phyloP scores from a whole-genome alignment of 1,140 invertebrate genomes.

The Stegodyphus mimosarum region DNA sequence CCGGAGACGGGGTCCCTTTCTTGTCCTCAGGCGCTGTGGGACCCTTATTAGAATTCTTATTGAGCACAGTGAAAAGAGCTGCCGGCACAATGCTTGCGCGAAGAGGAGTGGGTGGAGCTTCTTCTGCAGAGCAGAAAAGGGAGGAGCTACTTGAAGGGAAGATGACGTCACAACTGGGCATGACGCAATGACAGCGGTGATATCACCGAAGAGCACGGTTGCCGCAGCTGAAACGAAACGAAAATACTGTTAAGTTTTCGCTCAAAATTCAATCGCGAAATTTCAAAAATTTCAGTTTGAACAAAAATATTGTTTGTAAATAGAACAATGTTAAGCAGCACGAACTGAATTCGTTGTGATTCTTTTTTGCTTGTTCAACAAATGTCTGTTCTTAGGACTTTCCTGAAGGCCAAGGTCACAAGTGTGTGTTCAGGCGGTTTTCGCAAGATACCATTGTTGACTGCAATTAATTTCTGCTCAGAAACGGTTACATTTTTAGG shows the following conservation, averaged over 20 bases:
- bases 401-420: no score
- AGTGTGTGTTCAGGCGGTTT: no score
- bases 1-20: neutral
- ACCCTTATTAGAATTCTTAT: neutral
- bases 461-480: no score
- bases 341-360: no score
- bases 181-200: neutral
- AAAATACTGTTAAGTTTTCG: neutral
- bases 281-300: no score
- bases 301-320: no score
- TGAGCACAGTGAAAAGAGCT: neutral
- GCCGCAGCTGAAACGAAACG: neutral
- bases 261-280: no score
- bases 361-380: no score
- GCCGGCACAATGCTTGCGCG: neutral
- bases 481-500: no score
- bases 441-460: no score
- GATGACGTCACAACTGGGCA: constrained; percentile 9
- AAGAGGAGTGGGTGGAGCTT: neutral
- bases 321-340: no score
- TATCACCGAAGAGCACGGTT: constrained; percentile 8
- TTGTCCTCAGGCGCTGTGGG: neutral
- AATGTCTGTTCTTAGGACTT: no score
- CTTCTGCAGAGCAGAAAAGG: neutral
- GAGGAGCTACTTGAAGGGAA: neutral